Percentiles rank a stretch among this genome's conserved stretches.
Evolutionary conservation across 2,113 vertebrate species (phyloP).

Genomic region (Labeo rohita): DNA sequence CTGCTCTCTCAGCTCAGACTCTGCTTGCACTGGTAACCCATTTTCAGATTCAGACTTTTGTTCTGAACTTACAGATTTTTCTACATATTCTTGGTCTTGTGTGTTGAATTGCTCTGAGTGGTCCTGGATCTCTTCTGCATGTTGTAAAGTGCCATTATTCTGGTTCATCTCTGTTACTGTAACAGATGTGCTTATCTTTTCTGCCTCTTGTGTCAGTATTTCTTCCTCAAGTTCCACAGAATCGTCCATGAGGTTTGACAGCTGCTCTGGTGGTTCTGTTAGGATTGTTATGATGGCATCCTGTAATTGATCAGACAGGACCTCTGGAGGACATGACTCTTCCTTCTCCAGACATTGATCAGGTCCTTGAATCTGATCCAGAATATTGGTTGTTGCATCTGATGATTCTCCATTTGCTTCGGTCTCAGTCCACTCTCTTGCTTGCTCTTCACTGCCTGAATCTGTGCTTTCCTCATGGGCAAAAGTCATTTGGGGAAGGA

Average conservation of each 20-base stretch:
- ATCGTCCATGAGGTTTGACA: not conserved
- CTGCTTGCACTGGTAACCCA: not conserved
- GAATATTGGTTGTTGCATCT: not conserved
- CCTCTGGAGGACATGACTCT: not conserved
- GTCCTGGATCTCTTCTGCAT: not conserved
- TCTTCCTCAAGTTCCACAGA: conserved; percentile 48
- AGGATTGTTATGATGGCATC: not conserved
- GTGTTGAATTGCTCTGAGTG: conserved; percentile 25
- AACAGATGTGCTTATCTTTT: not conserved
- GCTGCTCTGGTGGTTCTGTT: not conserved
- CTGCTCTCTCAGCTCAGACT: not conserved
- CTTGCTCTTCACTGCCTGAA: not conserved
- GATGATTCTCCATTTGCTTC: not conserved
- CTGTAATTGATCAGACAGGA: not conserved
- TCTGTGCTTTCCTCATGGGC: not conserved
- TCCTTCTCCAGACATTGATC: not conserved
- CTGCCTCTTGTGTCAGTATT: not conserved
- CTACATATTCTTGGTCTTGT: not conserved
- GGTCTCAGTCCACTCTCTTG: not conserved
- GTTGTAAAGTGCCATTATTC: conserved; percentile 1
- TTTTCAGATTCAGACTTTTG: conserved; percentile 21
- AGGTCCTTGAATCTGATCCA: conserved; percentile 22
- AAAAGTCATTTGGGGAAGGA: not conserved
- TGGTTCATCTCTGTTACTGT: not conserved
- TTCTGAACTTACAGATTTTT: not conserved